Evolutionary conservation across 2,113 vertebrate species (phyloP).

Genomic region (Engraulis encrasicolus): DNA sequence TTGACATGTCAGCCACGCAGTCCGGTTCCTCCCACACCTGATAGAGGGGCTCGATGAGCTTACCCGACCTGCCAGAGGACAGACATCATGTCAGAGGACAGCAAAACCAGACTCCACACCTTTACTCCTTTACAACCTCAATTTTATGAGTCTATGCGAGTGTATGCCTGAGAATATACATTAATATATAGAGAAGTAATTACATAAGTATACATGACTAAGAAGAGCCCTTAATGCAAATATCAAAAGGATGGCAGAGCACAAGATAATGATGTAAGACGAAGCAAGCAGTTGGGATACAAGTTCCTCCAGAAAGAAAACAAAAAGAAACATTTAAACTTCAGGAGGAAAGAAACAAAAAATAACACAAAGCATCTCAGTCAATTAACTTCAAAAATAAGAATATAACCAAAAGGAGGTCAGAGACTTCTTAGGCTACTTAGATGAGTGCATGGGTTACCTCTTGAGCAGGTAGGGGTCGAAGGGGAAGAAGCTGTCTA

Average conservation of each 20-base stretch:
- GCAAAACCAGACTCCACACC: background rate
- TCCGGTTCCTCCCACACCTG: constrained; percentile 90
- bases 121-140: no score
- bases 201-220: no score
- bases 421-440: no score
- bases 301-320: background rate
- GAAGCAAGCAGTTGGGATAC: no score
- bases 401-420: background rate
- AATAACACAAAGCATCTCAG: background rate
- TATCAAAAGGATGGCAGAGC: no score
- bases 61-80: constrained; percentile 79
- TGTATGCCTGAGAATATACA: no score
- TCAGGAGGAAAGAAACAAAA: background rate
- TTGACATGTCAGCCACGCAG: constrained; percentile 72
- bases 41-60: constrained; percentile 84
- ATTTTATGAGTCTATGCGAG: no score
- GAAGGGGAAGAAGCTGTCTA: constrained; percentile 96
- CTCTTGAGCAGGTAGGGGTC: constrained; percentile 94
- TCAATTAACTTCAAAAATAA: background rate
- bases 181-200: no score
- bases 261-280: no score
- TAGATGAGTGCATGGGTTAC: constrained; percentile 67
- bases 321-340: background rate
- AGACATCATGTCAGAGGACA: background rate
- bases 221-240: no score